A percentile compares a stretch with the other conserved stretches of the same genome.
These are phyloP conservation scores for Coregonus clupeaformis DNA, from an alignment of 2,113 vertebrate genomes.

Conservation along the genomic window DNA sequence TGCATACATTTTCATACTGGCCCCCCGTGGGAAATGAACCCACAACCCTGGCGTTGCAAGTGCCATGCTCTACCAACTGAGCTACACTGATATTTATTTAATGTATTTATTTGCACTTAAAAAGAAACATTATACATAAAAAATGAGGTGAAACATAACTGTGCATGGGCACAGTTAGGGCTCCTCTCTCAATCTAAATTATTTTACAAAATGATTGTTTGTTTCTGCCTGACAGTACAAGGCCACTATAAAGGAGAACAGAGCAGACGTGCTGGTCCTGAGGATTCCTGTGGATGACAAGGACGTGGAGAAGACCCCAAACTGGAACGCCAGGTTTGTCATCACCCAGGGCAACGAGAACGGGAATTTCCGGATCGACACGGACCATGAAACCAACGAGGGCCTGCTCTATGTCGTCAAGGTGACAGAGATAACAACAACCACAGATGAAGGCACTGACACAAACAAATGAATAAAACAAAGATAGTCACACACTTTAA, in stretches of 20 bases:
- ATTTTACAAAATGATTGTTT: background rate
- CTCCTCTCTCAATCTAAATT: no score
- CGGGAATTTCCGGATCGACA: constrained; percentile 78
- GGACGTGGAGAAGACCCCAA: constrained; percentile 70
- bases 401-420: constrained; percentile 79
- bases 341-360: constrained; percentile 82
- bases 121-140: no score
- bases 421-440: constrained; percentile 62
- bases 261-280: constrained; percentile 72
- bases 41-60: no score
- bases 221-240: constrained; percentile 70
- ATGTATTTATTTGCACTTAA: no score
- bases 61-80: no score
- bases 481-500: background rate
- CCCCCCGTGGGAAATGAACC: no score
- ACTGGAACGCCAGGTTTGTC: constrained; percentile 73
- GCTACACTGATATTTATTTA: no score
- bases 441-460: background rate
- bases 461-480: background rate
- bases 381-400: constrained; percentile 81
- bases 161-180: no score
- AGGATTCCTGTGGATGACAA: constrained; percentile 73
- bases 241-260: constrained; percentile 77
- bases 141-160: no score
- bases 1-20: no score